These are phyloP conservation scores for Drosophila hamatofila DNA, from an alignment of 2,888 invertebrate genomes.

Conservation along the genomic window DNA sequence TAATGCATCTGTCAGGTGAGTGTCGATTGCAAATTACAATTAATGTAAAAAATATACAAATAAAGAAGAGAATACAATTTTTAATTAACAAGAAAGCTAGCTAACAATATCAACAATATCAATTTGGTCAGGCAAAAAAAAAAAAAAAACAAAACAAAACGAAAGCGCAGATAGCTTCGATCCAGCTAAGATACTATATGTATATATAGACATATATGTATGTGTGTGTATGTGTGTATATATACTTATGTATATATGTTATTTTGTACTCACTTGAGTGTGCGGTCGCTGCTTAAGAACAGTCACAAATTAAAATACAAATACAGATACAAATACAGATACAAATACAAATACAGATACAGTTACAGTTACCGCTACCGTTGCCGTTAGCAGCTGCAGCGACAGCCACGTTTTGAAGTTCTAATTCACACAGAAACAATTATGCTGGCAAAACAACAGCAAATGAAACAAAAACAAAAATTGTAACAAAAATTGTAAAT, in stretches of 20 bases:
- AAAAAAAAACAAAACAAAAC: constrained; percentile 24
- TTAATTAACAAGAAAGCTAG: constrained; percentile 51
- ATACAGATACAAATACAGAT: not conserved
- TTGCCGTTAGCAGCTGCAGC: not conserved
- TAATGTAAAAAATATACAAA: not conserved
- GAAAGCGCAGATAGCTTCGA: constrained; percentile 11
- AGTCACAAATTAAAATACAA: constrained; percentile 6
- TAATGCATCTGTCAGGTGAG: constrained; percentile 13
- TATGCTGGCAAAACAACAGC: constrained; percentile 26
- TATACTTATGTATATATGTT: not conserved
- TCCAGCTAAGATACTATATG: not conserved
- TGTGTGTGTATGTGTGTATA: not conserved
- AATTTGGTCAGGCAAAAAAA: constrained; percentile 43
- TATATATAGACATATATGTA: not conserved
- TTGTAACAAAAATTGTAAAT: not conserved
- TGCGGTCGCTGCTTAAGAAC: constrained; percentile 24
- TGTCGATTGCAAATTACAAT: constrained; percentile 32
- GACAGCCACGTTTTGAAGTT: constrained; percentile 6
- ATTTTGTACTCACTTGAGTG: constrained; percentile 38
- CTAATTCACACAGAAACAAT: constrained; percentile 37
- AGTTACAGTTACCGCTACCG: constrained; percentile 9
- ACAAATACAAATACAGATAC: too few relatives aligned
- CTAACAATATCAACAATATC: constrained; percentile 63
- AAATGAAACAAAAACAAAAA: constrained; percentile 12
- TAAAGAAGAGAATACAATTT: constrained; percentile 25